These are phyloP conservation scores for Acanthosepion esculentum DNA, from an alignment of 2,888 invertebrate species.

Conservation along the genomic window DNA sequence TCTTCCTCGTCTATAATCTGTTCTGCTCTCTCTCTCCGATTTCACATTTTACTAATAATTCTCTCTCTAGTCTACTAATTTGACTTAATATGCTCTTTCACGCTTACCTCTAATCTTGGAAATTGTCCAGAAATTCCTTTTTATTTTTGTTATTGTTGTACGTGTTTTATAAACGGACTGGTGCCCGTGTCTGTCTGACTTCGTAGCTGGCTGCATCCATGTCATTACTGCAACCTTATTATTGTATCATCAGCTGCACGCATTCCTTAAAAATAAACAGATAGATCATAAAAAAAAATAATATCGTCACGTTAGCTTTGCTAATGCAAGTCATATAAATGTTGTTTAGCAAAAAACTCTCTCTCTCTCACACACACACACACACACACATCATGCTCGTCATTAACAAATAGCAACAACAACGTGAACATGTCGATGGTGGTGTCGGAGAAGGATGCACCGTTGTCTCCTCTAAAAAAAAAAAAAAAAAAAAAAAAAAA, in stretches of 20 bases:
- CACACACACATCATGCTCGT: too few species aligned
- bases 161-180: not conserved
- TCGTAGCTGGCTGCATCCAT: not conserved
- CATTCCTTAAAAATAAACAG: not conserved
- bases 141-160: not conserved
- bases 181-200: not conserved
- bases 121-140: slow-evolving; percentile 20
- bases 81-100: not conserved
- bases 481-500: not conserved
- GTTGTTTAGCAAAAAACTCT: not conserved
- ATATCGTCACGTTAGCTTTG: not conserved
- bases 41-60: too few species aligned
- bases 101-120: not conserved
- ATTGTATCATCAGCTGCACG: not conserved
- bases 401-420: not conserved
- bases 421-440: not conserved
- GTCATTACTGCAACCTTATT: not conserved
- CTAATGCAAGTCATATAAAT: not conserved
- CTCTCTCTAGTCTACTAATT: too few species aligned
- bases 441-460: not conserved
- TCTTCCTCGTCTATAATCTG: too few species aligned
- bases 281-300: not conserved
- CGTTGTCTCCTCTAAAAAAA: not conserved
- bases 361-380: not conserved
- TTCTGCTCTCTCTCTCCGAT: too few species aligned